These are phyloP conservation scores for Aegithalos caudatus DNA, from an alignment of 2,113 vertebrate genomes.

Conservation along the genomic window DNA sequence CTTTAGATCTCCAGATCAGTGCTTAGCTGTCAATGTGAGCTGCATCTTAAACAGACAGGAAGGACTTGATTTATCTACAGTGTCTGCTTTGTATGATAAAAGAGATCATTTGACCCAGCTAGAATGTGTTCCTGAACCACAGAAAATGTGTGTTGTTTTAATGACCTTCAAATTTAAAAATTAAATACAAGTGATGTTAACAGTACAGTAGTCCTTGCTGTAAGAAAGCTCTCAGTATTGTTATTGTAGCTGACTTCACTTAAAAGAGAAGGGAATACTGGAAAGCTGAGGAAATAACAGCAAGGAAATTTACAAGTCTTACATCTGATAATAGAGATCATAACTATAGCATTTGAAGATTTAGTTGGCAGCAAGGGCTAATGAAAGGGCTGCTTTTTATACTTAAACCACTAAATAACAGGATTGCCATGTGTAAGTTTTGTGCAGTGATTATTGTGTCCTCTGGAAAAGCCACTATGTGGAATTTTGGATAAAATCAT, in stretches of 20 bases:
- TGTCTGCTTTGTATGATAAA: constrained; percentile 41
- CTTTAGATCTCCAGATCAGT: constrained; percentile 26
- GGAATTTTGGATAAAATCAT: background rate
- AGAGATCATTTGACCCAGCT: constrained; percentile 31
- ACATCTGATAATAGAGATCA: background rate
- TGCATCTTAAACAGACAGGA: constrained; percentile 32
- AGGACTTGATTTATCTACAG: constrained; percentile 3
- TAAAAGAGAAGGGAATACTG: background rate
- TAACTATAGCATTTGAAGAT: background rate
- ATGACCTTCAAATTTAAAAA: constrained; percentile 6
- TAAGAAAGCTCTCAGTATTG: background rate
- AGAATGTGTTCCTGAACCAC: background rate
- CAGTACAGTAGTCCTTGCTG: background rate
- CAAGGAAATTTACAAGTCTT: background rate
- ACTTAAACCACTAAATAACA: background rate
- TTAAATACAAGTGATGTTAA: background rate
- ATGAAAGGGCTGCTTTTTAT: background rate
- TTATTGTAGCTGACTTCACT: background rate
- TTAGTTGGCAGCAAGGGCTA: background rate
- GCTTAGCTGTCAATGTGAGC: constrained; percentile 32
- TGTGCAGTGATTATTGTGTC: background rate
- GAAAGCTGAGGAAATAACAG: background rate
- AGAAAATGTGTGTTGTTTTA: constrained; percentile 12
- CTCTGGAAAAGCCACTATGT: background rate
- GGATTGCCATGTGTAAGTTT: background rate